Evolutionary conservation across 1,140 invertebrate species (phyloP), one percentile per base, ranked within the genome.

Genomic region (Elymnias hypermnestra): DNA sequence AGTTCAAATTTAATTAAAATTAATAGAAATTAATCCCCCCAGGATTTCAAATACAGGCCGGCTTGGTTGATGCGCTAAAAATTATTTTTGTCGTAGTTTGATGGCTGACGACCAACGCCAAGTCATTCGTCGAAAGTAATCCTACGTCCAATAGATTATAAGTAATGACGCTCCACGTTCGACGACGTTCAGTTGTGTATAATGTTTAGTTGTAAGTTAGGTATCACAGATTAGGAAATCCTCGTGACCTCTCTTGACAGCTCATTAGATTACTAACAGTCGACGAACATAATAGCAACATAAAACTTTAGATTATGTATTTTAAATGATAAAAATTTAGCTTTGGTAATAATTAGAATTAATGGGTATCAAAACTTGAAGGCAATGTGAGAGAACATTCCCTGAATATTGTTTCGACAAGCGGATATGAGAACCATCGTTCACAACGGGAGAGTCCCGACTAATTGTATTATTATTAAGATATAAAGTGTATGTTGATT

Each of bases 401-500:
- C 79, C 63, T 50, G 40, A 49, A 72, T 60, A 67, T 62, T 78
- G 68, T 73, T 70, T 49, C 49, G 57, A 69, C 63, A 48, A 52
- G 51, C 53, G 46, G 43, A 47, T 10, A 21, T 28, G 21, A 48
- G n/a, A n/a, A n/a, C n/a, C 26, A 39, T 51, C 62, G 48, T 54
- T 51, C 50, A 43, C 49, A 52, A 47, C 48, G 56, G 57, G 53
- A 51, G 41, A 38, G 15, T 35, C 43, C 67, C 61, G 61, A 54
- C 70, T 61, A 65, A 70, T 71, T 84, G 77, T 84, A 84, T 71
- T 82, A 78, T 61, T 78, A 58, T 74, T 84, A 84, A 84, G 76
- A 84, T 75, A 84, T 84, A 84, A 84, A 84, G 76, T 84, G 81
- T 84, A 84, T 82, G 72, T 82, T 84, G 58, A 79, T 84, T 79